Evolutionary conservation across 2,113 vertebrate genomes (phyloP), one percentile per base, ranked within the genome.

Genomic region (Alces alces): DNA sequence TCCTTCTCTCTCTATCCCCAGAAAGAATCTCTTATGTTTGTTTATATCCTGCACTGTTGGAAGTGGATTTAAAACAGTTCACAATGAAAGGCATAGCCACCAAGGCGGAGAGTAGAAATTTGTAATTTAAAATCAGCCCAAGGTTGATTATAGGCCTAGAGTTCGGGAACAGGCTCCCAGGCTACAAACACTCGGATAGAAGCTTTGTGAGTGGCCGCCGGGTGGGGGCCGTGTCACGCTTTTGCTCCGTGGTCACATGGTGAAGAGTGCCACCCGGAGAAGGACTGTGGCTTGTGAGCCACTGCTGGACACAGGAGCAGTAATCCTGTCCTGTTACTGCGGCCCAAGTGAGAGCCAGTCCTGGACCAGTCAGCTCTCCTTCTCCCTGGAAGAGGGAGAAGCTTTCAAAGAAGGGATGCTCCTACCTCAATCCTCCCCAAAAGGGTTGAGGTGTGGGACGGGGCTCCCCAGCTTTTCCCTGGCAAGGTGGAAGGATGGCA

Each of bases 171-270:
- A 73, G 39, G 12, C 54, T 55, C 0, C 0, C 13, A 2, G 45
- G 52, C 7, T 28, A 6, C 54, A 2, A 11, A 0, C 1, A 15
- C 50, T 36, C 3, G 0, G 57, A 28, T 0, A 10, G 17, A 27
- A 39, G 17, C 8, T 52, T 5, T 10, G 25, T 6, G 15, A 23
- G 1, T 3, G 36, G 39, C n/a, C 9, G 0, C 10, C 0, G 0
- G 9, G 28, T 8, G 50, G 73, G 47, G 39, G 5, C 79, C 2
- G 1, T 5, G 70, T n/a, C 13, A 7, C 8, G 52, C 39, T 50
- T 57, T 58, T 12, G 17, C 64, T 57, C 55, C 27, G 1, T 0
- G 5, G 14, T 3, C 7, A 21, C 19, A 2, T 0, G 2, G 17
- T 6, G 14, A 30, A 27, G 25, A 13, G 9, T 5, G 33, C 16